Evolutionary conservation across 2,888 invertebrate genomes (phyloP), one percentile per base, ranked within the genome.

Genomic region (Drosophila ustulata): DNA sequence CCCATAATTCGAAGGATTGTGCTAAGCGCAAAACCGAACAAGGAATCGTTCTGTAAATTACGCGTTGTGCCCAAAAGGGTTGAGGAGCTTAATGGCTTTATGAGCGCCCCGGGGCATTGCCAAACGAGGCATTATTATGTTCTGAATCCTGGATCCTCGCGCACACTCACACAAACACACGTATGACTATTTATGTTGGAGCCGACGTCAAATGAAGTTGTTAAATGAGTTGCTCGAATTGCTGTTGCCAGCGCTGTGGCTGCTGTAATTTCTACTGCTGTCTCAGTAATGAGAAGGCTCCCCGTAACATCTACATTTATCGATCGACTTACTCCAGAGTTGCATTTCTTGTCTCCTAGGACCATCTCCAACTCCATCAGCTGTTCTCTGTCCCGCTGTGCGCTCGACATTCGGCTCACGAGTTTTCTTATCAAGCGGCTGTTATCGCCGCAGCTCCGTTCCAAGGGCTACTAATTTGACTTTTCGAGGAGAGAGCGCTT

Each of bases 1-100:
- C 47, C 68, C 68, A 76, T 76, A 76, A 64, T 77, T 77, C 52
- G 59, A 58, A 52, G 70, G 56, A 47, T 64, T 58, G 49, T 51
- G 63, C 69, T 78, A 59, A 66, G 70, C 65, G 66, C 51, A 49
- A 67, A 37, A 25, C 55, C 65, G 46, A 79, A 69, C 66, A 75
- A 66, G 66, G 52, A 70, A 71, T 78, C 69, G 81, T 78, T 67
- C 61, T 66, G 69, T 71, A 59, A 78, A 83, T 80, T 79, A 82
- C 70, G 76, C 71, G 71, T 26, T 34, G 58, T 23, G 53, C 66
- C 67, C 80, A 84, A 84, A 84, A 89, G 84, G 84, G 89, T 85
- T 85, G 58, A 45, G 69, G 37, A 52, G 62, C 71, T 83, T 87
- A 84, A 84, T 85, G 89, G 87, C 77, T 85, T 85, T 89, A 85